Conservation (phyloP, 2,113 vertebrate genomes). For the Connochaetes taurinus region DNA sequence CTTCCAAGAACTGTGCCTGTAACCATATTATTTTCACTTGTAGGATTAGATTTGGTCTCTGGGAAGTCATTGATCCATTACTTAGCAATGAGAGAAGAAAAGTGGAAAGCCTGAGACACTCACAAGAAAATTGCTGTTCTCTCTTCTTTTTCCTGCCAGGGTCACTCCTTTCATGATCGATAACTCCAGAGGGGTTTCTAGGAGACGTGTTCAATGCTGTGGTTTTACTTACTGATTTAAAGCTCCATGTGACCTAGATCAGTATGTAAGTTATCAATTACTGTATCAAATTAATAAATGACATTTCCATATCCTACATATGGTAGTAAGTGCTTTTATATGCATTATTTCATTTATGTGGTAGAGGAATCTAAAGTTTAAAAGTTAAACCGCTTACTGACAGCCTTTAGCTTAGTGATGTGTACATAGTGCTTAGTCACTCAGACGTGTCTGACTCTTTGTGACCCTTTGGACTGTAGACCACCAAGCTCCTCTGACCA, state of each 20-base stretch:
- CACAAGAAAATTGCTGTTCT: background rate
- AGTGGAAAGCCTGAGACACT: constrained; percentile 15
- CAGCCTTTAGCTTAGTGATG: background rate
- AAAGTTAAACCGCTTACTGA: background rate
- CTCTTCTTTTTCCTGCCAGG: background rate
- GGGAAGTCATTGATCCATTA: constrained; percentile 24
- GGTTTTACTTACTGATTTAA: background rate
- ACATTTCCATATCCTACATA: background rate
- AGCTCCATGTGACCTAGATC: background rate
- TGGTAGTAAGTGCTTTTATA: background rate
- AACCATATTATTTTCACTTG: constrained; percentile 11
- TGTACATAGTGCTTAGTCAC: background rate
- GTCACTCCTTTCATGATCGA: background rate
- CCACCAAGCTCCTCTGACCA: background rate
- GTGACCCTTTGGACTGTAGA: background rate
- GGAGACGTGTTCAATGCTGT: background rate
- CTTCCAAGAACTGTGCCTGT: background rate
- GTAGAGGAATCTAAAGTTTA: background rate
- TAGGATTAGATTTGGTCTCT: constrained; percentile 33
- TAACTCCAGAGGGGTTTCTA: background rate
- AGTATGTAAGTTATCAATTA: background rate
- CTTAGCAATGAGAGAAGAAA: constrained; percentile 25
- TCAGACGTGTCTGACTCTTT: rapidly evolving
- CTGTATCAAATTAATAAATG: background rate
- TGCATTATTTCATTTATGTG: background rate